phyloP scores from a whole-genome alignment of 2,113 vertebrate genomes.

The Australoheros scitulus region DNA sequence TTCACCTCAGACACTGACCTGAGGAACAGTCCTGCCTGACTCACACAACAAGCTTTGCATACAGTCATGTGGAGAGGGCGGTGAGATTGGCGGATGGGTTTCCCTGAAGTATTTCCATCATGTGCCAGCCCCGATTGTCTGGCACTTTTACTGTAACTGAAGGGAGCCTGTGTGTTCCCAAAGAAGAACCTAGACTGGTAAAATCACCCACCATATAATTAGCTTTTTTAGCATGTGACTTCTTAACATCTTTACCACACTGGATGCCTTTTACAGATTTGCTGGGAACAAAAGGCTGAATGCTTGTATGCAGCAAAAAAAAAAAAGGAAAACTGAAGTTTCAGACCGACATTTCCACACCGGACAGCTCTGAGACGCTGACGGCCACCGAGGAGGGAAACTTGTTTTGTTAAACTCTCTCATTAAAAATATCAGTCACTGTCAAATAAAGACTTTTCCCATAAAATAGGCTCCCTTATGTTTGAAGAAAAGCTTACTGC shows the following conservation, averaged over 20 bases:
- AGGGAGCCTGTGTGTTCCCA: slow-evolving; percentile 32
- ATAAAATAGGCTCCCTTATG: slow-evolving; percentile 31
- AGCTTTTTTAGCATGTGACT: slow-evolving; percentile 43
- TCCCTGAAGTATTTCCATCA: slow-evolving; percentile 64
- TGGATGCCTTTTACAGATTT: slow-evolving; percentile 57
- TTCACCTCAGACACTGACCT: slow-evolving; percentile 47
- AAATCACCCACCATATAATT: slow-evolving; percentile 65
- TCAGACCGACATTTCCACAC: slow-evolving; percentile 43
- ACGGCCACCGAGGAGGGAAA: slow-evolving; percentile 15
- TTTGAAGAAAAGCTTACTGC: slow-evolving; percentile 1
- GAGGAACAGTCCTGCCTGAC: slow-evolving; percentile 11
- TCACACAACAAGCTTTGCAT: slow-evolving; percentile 8
- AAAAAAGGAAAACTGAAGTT: slow-evolving; percentile 11
- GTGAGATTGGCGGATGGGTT: slow-evolving; percentile 41
- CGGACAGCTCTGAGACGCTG: background rate
- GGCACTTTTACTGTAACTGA: slow-evolving; percentile 58
- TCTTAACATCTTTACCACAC: slow-evolving; percentile 57
- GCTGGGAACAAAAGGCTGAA: slow-evolving; percentile 50
- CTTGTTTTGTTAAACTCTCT: slow-evolving; percentile 42
- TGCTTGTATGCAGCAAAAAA: background rate
- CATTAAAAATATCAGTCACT: slow-evolving; percentile 42
- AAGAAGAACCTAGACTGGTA: slow-evolving; percentile 58
- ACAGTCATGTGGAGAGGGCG: background rate
- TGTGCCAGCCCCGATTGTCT: slow-evolving; percentile 24
- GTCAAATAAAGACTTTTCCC: slow-evolving; percentile 16